Percentiles rank a stretch among this genome's conserved stretches.
Evolutionary conservation across 2,113 vertebrate species (phyloP).

Genomic region (Myiozetetes cayanensis): DNA sequence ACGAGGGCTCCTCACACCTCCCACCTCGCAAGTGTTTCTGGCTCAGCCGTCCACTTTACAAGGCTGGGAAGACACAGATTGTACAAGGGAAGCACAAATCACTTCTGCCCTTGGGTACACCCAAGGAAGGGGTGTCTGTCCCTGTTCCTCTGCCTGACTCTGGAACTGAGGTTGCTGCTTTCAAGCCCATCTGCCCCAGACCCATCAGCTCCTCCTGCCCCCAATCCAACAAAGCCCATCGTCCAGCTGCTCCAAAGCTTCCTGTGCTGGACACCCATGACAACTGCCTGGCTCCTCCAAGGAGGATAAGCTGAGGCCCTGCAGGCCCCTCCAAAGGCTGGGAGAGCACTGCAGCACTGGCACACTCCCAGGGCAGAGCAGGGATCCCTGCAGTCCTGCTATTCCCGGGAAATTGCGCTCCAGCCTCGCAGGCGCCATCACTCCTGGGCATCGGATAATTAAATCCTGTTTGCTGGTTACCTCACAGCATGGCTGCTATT

Average conservation of each 20-base stretch:
- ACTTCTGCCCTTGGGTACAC: background rate
- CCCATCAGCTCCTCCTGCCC: background rate
- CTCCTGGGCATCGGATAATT: slow-evolving; percentile 61
- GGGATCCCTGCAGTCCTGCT: slow-evolving; percentile 49
- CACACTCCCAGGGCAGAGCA: background rate
- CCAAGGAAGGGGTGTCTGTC: background rate
- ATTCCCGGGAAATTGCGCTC: slow-evolving; percentile 37
- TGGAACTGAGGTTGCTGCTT: background rate
- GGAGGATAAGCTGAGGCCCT: background rate
- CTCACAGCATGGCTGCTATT: slow-evolving; percentile 70
- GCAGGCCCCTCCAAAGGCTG: background rate
- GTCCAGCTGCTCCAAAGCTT: background rate
- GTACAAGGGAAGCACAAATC: background rate
- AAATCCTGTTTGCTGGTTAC: slow-evolving; percentile 72
- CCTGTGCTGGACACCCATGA: rapidly evolving
- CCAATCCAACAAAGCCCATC: rapidly evolving
- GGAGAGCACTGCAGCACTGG: background rate
- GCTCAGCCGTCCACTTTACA: background rate
- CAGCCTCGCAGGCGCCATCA: slow-evolving; percentile 43
- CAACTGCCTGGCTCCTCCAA: background rate
- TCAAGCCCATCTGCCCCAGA: background rate
- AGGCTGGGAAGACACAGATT: background rate
- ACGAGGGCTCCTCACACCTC: background rate
- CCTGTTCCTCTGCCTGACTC: background rate
- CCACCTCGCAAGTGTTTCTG: background rate